phyloP scores from a whole-genome alignment of 1,140 invertebrate species.

The Heliconius eleuchia region DNA sequence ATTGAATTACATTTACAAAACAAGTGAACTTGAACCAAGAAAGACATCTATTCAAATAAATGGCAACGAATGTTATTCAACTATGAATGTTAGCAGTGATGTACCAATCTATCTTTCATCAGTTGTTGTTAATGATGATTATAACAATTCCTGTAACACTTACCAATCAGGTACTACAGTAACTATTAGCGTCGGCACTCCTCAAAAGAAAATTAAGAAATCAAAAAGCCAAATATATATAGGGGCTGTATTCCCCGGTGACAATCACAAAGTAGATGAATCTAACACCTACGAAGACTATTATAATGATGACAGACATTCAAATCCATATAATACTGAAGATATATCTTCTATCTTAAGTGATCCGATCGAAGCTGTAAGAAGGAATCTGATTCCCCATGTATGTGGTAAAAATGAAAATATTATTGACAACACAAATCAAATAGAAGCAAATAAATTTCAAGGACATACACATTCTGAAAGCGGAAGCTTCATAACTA shows the following conservation, averaged over 20 bases:
- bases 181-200: conserved; percentile 81
- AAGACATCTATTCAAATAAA: conserved; percentile 90
- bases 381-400: conserved; percentile 86
- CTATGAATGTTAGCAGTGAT: conserved; percentile 83
- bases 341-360: conserved; percentile 82
- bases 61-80: conserved; percentile 86
- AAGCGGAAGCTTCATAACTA: conserved; percentile 79
- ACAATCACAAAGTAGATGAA: conserved; percentile 54
- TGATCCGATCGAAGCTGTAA: conserved; percentile 87
- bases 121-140: conserved; percentile 84
- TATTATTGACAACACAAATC: conserved; percentile 25
- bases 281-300: conserved; percentile 73
- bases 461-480: conserved; percentile 50
- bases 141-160: conserved; percentile 64
- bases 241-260: conserved; percentile 63
- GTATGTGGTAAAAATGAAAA: conserved; percentile 84
- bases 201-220: conserved; percentile 65
- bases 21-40: conserved; percentile 76
- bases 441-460: conserved; percentile 22
- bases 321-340: conserved; percentile 47
- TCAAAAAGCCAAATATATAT: conserved; percentile 80
- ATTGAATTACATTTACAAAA: conserved; percentile 48
- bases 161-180: conserved; percentile 81
- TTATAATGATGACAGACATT: conserved; percentile 50
- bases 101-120: conserved; percentile 85